Conservation (phyloP, 2,797 vertebrate species). For the Alca torda region DNA sequence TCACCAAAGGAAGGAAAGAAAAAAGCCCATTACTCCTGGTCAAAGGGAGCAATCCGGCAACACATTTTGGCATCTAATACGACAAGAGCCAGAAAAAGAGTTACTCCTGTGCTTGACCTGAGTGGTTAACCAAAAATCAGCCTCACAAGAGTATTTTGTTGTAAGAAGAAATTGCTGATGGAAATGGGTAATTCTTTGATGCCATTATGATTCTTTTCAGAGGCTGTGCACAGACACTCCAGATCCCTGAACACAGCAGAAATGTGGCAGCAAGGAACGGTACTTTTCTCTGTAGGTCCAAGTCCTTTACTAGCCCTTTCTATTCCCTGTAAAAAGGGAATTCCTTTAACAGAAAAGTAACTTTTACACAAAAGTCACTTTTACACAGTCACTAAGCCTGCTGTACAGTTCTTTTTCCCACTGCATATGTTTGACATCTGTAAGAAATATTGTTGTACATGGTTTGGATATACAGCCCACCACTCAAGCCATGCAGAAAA, state of each 20-base stretch:
- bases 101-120: not conserved
- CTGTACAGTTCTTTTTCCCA: conserved; percentile 5
- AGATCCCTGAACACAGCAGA: not conserved
- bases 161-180: not conserved
- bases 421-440: conserved; percentile 62
- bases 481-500: conserved; percentile 41
- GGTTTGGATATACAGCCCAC: conserved; percentile 45
- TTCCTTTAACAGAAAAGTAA: not conserved
- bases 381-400: not conserved
- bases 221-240: not conserved
- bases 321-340: not conserved
- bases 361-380: not conserved
- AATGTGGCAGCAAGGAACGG: not conserved
- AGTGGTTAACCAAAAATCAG: conserved; percentile 1
- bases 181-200: not conserved
- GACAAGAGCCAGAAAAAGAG: not conserved
- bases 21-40: not conserved
- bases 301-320: not conserved
- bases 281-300: not conserved
- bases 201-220: not conserved
- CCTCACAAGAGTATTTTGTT: not conserved
- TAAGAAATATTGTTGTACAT: conserved; percentile 51
- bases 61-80: not conserved
- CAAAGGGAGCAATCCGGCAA: not conserved
- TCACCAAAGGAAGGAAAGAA: not conserved